Base-by-base conservation (phyloP, 2,113 vertebrate species). In the Limanda limanda region DNA sequence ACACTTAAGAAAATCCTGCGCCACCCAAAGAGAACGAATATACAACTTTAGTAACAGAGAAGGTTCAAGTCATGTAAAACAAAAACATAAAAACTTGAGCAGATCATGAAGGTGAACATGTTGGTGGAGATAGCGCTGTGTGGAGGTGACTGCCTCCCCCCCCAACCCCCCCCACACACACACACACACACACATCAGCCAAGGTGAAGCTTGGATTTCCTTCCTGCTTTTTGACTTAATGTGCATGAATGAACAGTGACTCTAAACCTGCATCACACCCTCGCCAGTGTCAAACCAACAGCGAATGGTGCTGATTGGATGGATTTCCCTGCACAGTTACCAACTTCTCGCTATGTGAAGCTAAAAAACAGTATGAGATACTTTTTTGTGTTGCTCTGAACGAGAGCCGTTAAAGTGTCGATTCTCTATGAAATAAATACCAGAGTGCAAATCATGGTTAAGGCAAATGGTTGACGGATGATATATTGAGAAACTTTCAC, bases 381-480 rank as follows among this genome's bases (percentile, higher is more conserved):
- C 47, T 2, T 72, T 72, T 66, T 40, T 71, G 3, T 56, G 57
- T 40, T 74, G 71, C 59, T 58, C 8, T 17, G 20, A 31, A 31
- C 66, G 61, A 79, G 74, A 78, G 27, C 54, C 57, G 18, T 4
- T 3, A 21, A 31, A 31, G 54, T 52, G 56, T 37, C 10, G 64
- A 66, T 47, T 60, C 2, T 35, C 21, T 15, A 18, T 25, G 2
- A 51, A 52, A 37, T 37, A 45, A 47, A 75, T 20, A 20, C 2
- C 20, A 68, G 62, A 79, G 59, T 75, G 55, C 75, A 76, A 35
- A 6, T 51, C 47, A 70, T 21, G 52, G 20, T 83, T 91, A 89
- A 89, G 85, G 83, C 86, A 77, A 78, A 67, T 24, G 63, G 74
- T 82, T 65, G 68, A 71, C 35, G 73, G 18, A 23, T 37, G 20